Evolutionary conservation across 2,888 invertebrate genomes (phyloP), one percentile per base, ranked within the genome.

Genomic region (Bombylius discolor): DNA sequence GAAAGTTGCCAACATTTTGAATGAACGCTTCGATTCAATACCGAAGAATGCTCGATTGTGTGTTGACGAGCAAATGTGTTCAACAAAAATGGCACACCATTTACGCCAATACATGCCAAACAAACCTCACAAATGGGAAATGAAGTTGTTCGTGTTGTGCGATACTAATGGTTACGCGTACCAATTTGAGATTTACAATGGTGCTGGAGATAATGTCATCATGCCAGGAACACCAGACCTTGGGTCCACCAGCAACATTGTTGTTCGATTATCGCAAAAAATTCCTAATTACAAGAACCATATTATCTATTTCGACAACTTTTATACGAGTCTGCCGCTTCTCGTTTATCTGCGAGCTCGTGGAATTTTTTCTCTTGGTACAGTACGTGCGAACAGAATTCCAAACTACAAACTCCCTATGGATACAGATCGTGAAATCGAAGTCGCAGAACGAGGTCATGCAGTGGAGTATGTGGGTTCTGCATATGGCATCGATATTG

Each of bases 41-140:
- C 61, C 58, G 14, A 60, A 60, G 53, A 55, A 39, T 51, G 59
- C 56, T 39, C 55, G 56, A 39, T 55, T 64, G 47, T 61, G 62
- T 50, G 51, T 61, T 12, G 62, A 62, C 47, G 62, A 62, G 58
- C 62, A 64, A 56, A 62, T 63, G 61, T 63, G 62, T 52, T 56
- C 60, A 33, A 62, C 62, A 31, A 62, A 64, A 58, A 60, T 61
- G 58, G 52, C 33, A 23, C 59, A 60, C 54, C 58, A 61, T 55
- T 55, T 62, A 46, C 56, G 60, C n/a, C 62, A 64, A 55, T 64
- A 62, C 53, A 36, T 36, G 36, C 36, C 4, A 4, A 36, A 36
- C 4, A 36, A 36, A 36, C 36, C 45, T 14, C 13, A n/a, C 45
- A 45, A 45, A 45, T 13, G 45, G 11, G 14, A 3, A 6, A 45